Percentiles rank a stretch among this genome's conserved stretches.
These are phyloP conservation scores for Pachycephala philippinensis DNA, from an alignment of 2,113 vertebrate species.

Conservation along the genomic window DNA sequence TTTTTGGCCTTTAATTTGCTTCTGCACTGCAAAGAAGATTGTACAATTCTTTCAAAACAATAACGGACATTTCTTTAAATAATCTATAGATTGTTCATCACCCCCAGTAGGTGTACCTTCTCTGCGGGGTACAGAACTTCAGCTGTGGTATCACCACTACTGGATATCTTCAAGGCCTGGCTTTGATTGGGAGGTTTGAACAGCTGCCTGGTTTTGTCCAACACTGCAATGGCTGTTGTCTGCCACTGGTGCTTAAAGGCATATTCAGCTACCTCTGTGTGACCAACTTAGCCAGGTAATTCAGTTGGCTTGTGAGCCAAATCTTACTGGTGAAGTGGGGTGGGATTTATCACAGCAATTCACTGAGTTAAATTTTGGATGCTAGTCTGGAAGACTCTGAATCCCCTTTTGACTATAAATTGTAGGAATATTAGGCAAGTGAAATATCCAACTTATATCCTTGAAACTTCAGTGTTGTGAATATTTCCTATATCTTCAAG, in stretches of 20 bases:
- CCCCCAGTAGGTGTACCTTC: not conserved
- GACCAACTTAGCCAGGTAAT: not conserved
- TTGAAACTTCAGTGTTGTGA: not conserved
- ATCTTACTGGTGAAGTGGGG: not conserved
- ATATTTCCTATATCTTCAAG: not conserved
- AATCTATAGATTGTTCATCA: not conserved
- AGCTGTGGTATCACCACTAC: not conserved
- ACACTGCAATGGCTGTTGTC: not conserved
- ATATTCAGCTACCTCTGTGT: not conserved
- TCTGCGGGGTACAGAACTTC: not conserved
- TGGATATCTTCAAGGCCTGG: not conserved
- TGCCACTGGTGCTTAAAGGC: not conserved
- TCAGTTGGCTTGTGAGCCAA: not conserved
- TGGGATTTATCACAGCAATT: not conserved
- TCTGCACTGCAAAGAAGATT: not conserved
- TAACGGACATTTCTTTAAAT: not conserved
- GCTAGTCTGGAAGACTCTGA: not conserved
- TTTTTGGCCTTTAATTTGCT: not conserved
- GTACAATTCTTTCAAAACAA: not conserved
- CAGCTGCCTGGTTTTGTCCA: not conserved
- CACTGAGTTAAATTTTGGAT: not conserved
- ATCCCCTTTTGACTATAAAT: not conserved
- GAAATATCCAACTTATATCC: not conserved
- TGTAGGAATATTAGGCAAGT: not conserved
- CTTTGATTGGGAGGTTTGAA: not conserved